Conservation (phyloP, 2,888 invertebrate genomes). For the Julus scanicus region DNA sequence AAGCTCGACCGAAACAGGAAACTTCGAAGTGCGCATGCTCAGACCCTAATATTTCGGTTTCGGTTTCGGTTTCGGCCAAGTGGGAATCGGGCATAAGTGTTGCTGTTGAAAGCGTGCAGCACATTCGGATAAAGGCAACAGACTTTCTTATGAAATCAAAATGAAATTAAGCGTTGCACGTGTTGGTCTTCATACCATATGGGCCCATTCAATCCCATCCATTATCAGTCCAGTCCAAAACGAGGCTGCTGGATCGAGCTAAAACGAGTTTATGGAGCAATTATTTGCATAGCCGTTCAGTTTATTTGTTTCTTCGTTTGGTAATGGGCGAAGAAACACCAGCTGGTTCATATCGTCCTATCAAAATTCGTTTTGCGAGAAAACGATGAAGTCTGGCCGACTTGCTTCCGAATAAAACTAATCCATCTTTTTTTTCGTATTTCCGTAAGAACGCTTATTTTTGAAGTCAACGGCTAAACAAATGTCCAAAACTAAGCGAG, state of each 20-base stretch:
- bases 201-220: neutral
- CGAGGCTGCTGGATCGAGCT: neutral
- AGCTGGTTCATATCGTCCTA: neutral
- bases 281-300: conserved; percentile 25
- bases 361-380: neutral
- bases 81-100: too few relatives aligned
- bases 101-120: neutral
- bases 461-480: too few relatives aligned
- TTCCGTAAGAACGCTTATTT: too few relatives aligned
- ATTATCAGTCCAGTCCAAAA: conserved; percentile 17
- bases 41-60: too few relatives aligned
- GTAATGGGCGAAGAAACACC: conserved; percentile 31
- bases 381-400: neutral
- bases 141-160: neutral
- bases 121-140: neutral
- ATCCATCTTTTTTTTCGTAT: neutral
- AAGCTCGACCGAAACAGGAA: too few relatives aligned
- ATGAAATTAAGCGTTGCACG: conserved; percentile 23
- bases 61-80: too few relatives aligned
- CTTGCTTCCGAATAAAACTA: neutral
- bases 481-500: too few relatives aligned
- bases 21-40: too few relatives aligned
- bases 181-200: conserved; percentile 10
- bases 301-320: conserved; percentile 15
- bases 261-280: conserved; percentile 22